A percentile compares a stretch with the other conserved stretches of the same genome.
Conservation (phyloP, 1,140 invertebrate species). For the Leptopilina clavipes region DNA sequence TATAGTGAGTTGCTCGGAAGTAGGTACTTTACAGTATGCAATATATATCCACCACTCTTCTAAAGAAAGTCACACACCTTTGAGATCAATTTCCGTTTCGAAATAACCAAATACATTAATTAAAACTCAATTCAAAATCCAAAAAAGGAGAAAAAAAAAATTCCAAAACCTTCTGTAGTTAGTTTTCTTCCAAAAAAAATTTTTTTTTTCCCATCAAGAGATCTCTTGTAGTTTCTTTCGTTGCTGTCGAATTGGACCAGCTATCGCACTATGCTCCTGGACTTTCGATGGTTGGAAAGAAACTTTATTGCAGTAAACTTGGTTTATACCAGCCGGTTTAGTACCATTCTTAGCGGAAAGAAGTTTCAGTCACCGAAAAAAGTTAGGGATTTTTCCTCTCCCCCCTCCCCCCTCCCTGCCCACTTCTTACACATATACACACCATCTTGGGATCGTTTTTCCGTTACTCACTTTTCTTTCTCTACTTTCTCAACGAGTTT, state of each 20-base stretch:
- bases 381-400: conserved; percentile 39
- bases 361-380: conserved; percentile 46
- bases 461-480: conserved; percentile 35
- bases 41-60: not conserved
- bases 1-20: conserved; percentile 48
- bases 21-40: conserved; percentile 49
- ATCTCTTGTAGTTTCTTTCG: conserved; percentile 15
- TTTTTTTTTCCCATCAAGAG: conserved; percentile 31
- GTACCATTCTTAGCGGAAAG: conserved; percentile 44
- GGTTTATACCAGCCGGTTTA: conserved; percentile 42
- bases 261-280: conserved; percentile 29
- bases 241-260: conserved; percentile 35
- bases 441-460: conserved; percentile 40
- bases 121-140: not conserved
- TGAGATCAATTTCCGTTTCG: conserved; percentile 5
- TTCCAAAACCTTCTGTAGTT: no score
- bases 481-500: conserved; percentile 23
- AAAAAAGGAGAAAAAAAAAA: no score
- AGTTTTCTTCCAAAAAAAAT: no score
- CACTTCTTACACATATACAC: no score
- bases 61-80: conserved; percentile 21
- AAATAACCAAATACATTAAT: conserved; percentile 10
- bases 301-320: conserved; percentile 50
- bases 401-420: no score
- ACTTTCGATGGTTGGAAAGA: conserved; percentile 41